phyloP scores from a whole-genome alignment of 2,888 invertebrate species.

The Xestia xanthographa region DNA sequence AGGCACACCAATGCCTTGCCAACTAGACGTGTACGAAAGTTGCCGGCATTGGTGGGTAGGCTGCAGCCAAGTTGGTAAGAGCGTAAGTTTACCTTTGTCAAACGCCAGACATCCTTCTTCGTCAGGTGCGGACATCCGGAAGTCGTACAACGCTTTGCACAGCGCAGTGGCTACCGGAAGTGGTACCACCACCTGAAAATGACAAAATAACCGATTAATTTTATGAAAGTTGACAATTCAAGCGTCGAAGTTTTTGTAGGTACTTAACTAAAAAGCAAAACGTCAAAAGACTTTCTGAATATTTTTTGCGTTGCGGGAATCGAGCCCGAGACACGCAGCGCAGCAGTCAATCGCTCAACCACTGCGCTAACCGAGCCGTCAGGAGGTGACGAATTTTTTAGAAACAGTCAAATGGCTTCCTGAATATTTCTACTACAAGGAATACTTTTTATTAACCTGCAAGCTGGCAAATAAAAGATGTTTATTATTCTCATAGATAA shows the following conservation, averaged over 20 bases:
- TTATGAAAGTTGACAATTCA: neutral
- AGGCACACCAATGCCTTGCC: too few relatives aligned
- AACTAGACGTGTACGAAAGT: neutral
- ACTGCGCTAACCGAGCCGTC: too few relatives aligned
- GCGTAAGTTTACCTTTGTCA: constrained; percentile 92
- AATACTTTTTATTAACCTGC: neutral
- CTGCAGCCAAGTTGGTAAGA: neutral
- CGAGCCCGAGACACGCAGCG: too few relatives aligned
- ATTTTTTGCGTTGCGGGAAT: too few relatives aligned
- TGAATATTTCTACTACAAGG: too few relatives aligned
- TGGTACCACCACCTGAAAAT: constrained; percentile 93
- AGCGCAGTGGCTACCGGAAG: constrained; percentile 95
- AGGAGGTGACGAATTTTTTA: neutral
- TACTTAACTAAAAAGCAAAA: too few relatives aligned
- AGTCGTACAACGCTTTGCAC: constrained; percentile 97
- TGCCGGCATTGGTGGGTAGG: neutral
- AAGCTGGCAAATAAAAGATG: neutral
- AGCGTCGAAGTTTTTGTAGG: neutral
- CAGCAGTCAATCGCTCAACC: too few relatives aligned
- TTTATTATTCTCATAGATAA: neutral
- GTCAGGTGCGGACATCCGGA: constrained; percentile 96
- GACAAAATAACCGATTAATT: neutral
- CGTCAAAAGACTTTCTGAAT: too few relatives aligned
- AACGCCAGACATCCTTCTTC: constrained; percentile 98
- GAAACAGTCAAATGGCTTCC: neutral